Evolutionary conservation across 2,113 vertebrate species (phyloP).

Genomic region (Dolichotis patagonum): DNA sequence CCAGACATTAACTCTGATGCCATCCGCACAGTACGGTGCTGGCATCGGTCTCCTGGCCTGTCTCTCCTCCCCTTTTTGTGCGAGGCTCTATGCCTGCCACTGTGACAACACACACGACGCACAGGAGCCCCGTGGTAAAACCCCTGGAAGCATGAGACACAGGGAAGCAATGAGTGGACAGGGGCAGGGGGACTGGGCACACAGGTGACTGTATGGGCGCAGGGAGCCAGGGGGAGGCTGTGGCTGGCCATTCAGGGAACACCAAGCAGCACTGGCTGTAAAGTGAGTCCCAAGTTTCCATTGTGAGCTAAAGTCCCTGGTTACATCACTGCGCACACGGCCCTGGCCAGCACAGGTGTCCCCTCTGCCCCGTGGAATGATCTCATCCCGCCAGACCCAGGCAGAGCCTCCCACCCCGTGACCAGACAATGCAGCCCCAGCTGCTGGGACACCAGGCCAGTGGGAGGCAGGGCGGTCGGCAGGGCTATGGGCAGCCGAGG

Average conservation of each 20-base stretch:
- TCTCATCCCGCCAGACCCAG: slow-evolving; percentile 82
- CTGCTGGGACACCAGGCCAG: background rate
- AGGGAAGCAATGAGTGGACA: background rate
- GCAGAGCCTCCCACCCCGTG: slow-evolving; percentile 19
- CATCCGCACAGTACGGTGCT: background rate
- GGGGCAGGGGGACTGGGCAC: background rate
- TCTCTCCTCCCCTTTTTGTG: background rate
- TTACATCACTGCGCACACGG: slow-evolving; percentile 86
- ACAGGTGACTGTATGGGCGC: background rate
- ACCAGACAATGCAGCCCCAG: background rate
- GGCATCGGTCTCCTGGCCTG: background rate
- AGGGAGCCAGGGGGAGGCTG: background rate
- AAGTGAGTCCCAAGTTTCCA: slow-evolving; percentile 87
- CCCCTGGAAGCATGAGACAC: background rate
- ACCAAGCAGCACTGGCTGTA: slow-evolving; percentile 79
- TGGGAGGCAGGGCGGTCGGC: background rate
- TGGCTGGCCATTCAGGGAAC: background rate
- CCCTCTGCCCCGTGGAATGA: slow-evolving; percentile 84
- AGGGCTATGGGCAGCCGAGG: too few species aligned
- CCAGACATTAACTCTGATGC: too few species aligned
- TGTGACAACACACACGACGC: background rate
- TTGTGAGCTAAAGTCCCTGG: slow-evolving; percentile 79
- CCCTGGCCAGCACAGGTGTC: slow-evolving; percentile 84
- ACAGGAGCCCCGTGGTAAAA: background rate
- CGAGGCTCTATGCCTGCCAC: background rate